These are phyloP conservation scores for Branchellion lobata DNA, from an alignment of 2,888 invertebrate genomes.

Conservation along the genomic window DNA sequence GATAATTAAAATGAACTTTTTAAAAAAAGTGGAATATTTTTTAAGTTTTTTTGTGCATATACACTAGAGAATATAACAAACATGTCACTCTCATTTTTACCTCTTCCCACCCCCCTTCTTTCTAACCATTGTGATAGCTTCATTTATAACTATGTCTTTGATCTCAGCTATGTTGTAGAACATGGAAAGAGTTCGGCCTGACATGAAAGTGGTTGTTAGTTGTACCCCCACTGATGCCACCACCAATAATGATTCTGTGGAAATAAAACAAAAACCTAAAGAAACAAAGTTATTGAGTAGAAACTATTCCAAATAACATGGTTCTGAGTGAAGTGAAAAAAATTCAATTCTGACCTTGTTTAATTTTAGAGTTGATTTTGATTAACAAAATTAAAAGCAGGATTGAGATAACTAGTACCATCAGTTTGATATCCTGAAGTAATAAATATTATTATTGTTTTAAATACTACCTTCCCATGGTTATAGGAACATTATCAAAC, in stretches of 20 bases:
- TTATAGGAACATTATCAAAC: too few relatives aligned
- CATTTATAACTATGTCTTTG: not conserved
- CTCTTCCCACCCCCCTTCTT: too few relatives aligned
- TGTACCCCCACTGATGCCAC: constrained; percentile 5
- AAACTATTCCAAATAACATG: not conserved
- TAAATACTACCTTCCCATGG: too few relatives aligned
- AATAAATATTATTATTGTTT: not conserved
- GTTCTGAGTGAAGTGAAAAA: not conserved
- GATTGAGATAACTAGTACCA: not conserved
- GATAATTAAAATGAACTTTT: too few relatives aligned
- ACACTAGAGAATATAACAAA: too few relatives aligned
- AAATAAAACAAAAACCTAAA: not conserved
- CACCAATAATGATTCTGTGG: not conserved
- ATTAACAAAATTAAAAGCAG: not conserved
- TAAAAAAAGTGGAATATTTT: too few relatives aligned
- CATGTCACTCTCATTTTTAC: too few relatives aligned
- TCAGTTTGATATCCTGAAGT: not conserved
- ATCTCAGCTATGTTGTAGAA: not conserved
- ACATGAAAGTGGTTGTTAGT: constrained; percentile 3
- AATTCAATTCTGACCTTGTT: too few relatives aligned
- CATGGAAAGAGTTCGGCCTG: not conserved
- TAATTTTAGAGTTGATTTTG: constrained; percentile 11
- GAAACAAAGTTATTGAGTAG: too few relatives aligned
- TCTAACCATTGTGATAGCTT: not conserved
- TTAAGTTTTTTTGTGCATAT: too few relatives aligned